Evolutionary conservation across 1,140 invertebrate genomes (phyloP).

Genomic region (Hirudo medicinalis): DNA sequence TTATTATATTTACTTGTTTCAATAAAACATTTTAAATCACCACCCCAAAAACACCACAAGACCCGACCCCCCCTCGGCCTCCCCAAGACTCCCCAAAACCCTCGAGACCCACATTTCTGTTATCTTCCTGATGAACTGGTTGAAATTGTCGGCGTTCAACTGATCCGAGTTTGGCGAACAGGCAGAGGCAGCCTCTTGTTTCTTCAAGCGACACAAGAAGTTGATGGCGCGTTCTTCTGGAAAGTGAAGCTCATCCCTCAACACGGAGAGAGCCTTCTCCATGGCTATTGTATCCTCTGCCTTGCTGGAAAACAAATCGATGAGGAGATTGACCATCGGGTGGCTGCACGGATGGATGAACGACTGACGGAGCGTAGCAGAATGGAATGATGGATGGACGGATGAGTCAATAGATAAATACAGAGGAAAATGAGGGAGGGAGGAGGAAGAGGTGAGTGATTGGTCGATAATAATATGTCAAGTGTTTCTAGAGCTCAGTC

Average conservation of each 20-base stretch:
- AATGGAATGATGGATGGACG: no score
- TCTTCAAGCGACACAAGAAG: constrained; percentile 6
- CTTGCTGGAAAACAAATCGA: not conserved
- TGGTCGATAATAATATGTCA: no score
- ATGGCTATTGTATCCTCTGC: constrained; percentile 5
- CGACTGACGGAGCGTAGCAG: not conserved
- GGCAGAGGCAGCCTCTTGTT: not conserved
- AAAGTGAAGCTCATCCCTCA: constrained; percentile 4
- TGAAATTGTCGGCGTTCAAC: not conserved
- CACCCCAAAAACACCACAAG: no score
- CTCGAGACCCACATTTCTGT: not conserved
- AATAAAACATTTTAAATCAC: no score
- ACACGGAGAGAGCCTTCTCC: not conserved
- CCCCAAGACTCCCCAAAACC: no score
- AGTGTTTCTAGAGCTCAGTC: no score
- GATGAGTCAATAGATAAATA: no score
- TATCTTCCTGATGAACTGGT: not conserved
- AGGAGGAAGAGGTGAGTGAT: no score
- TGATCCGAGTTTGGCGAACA: not conserved
- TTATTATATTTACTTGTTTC: no score
- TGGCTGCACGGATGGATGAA: not conserved
- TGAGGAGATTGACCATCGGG: not conserved
- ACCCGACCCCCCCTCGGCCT: no score
- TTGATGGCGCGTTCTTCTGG: constrained; percentile 11
- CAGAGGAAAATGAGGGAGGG: no score